A percentile compares a stretch with the other conserved stretches of the same genome.
phyloP scores from a whole-genome alignment of 2,888 invertebrate genomes.

The Baronia brevicornis region DNA sequence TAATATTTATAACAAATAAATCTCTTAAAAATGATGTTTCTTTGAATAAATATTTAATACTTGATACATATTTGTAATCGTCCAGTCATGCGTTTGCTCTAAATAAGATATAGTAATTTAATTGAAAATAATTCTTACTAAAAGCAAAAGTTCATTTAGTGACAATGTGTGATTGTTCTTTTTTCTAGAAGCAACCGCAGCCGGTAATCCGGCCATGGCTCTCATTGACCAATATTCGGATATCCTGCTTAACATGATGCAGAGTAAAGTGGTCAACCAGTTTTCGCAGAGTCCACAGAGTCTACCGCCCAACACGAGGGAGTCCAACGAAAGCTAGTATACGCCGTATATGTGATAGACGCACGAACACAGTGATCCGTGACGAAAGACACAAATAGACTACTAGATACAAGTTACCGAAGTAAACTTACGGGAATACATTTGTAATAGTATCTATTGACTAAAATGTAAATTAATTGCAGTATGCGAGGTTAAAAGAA shows the following conservation, averaged over 20 bases:
- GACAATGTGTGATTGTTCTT: slow-evolving; percentile 7
- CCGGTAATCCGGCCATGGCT: slow-evolving; percentile 59
- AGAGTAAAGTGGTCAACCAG: slow-evolving; percentile 64
- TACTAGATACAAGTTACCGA: no score
- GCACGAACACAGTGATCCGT: not conserved
- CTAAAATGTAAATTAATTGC: no score
- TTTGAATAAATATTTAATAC: not conserved
- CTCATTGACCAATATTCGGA: slow-evolving; percentile 79
- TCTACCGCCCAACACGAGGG: slow-evolving; percentile 42
- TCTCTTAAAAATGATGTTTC: no score
- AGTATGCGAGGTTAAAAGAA: no score
- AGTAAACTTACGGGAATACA: no score
- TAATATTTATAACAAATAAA: no score
- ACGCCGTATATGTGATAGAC: slow-evolving; percentile 3
- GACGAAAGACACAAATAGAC: not conserved
- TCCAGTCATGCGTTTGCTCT: no score
- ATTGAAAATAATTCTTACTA: no score
- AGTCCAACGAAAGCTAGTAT: slow-evolving; percentile 61
- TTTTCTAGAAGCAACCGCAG: slow-evolving; percentile 40
- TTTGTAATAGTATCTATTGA: no score
- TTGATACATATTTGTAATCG: no score
- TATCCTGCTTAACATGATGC: slow-evolving; percentile 75
- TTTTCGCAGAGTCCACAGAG: slow-evolving; percentile 55
- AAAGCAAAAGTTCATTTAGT: slow-evolving; percentile 1
- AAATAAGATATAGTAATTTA: no score